Percentiles rank a stretch among this genome's conserved stretches.
phyloP scores from a whole-genome alignment of 2,113 vertebrate genomes.

The Nerophis ophidion region DNA sequence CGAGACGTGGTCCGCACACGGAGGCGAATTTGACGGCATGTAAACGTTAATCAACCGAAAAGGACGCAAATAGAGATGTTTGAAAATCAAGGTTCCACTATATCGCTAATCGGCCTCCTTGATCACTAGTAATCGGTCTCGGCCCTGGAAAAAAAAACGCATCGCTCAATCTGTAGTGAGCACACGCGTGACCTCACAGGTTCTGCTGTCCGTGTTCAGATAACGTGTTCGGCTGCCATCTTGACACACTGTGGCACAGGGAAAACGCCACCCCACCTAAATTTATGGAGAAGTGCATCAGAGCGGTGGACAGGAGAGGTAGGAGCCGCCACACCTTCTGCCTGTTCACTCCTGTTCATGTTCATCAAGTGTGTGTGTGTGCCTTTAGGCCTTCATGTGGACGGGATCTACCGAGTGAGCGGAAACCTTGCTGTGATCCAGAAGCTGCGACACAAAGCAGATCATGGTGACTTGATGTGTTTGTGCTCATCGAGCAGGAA shows the following conservation, averaged over 20 bases:
- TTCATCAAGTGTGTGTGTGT: not conserved
- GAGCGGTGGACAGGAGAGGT: conserved; percentile 85
- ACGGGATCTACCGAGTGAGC: conserved; percentile 89
- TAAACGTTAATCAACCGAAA: no score
- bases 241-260: conserved; percentile 79
- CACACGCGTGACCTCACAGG: not conserved
- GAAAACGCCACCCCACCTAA: conserved; percentile 75
- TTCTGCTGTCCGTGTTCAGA: conserved; percentile 61
- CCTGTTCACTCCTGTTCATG: not conserved
- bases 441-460: conserved; percentile 85
- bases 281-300: conserved; percentile 85
- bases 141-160: no score
- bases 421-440: conserved; percentile 93
- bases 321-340: not conserved
- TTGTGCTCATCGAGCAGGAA: not conserved
- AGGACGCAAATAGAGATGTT: no score
- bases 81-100: no score
- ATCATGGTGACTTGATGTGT: conserved; percentile 68
- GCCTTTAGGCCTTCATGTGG: conserved; percentile 78
- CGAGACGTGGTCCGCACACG: no score
- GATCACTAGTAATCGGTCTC: no score
- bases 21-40: no score
- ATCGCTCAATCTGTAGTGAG: no score
- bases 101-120: no score
- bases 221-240: conserved; percentile 86